These are phyloP conservation scores for Mythimna impura DNA, from an alignment of 2,888 invertebrate species.

Conservation along the genomic window DNA sequence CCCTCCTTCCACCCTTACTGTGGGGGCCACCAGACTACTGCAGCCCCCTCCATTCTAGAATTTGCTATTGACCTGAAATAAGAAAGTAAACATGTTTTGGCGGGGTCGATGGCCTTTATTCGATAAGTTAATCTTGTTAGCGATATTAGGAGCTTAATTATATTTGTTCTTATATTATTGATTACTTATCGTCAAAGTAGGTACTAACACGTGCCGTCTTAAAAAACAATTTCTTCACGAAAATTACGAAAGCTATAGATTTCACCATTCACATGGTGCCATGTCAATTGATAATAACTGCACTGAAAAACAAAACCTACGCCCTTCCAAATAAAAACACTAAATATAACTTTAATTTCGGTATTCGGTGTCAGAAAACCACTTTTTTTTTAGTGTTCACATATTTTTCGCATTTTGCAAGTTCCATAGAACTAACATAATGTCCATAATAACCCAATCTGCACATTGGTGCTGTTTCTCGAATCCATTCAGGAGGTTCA, in stretches of 20 bases:
- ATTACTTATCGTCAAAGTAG: background rate
- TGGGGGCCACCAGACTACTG: slow-evolving; percentile 80
- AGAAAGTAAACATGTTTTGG: slow-evolving; percentile 78
- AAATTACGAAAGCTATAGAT: background rate
- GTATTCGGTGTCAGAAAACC: too few relatives aligned
- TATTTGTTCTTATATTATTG: slow-evolving; percentile 4
- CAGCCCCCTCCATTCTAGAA: slow-evolving; percentile 83
- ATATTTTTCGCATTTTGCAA: too few relatives aligned
- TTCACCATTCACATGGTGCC: background rate
- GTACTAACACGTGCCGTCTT: slow-evolving; percentile 2
- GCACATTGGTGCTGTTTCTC: too few relatives aligned
- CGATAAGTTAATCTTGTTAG: slow-evolving; percentile 31
- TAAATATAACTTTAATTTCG: too few relatives aligned
- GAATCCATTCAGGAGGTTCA: too few relatives aligned
- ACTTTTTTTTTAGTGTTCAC: too few relatives aligned
- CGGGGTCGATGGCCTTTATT: slow-evolving; percentile 63
- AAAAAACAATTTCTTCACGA: background rate
- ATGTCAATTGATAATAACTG: background rate
- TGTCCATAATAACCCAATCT: too few relatives aligned
- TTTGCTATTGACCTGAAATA: slow-evolving; percentile 87
- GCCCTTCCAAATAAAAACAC: too few relatives aligned
- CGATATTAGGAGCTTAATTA: slow-evolving; percentile 16
- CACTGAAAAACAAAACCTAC: background rate
- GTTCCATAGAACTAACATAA: too few relatives aligned
- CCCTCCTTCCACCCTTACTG: slow-evolving; percentile 83